Evolutionary conservation across 2,797 vertebrate species (phyloP).

Genomic region (Otolemur crassicaudatus): DNA sequence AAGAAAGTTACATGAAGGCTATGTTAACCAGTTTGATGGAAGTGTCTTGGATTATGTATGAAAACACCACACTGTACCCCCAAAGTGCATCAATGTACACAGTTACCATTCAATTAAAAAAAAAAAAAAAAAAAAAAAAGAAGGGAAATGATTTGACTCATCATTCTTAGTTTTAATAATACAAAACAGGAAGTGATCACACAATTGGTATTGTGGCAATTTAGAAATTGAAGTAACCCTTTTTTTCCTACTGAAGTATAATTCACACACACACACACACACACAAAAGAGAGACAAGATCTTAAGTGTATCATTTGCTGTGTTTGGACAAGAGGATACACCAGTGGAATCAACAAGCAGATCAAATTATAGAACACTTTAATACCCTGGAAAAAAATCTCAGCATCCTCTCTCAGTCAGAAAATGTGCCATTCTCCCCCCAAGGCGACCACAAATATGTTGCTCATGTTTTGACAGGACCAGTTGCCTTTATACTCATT

Average conservation of each 20-base stretch:
- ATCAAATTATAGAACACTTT: background rate
- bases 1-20: too few relatives aligned
- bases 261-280: background rate
- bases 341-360: background rate
- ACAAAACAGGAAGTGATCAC: slow-evolving; percentile 45
- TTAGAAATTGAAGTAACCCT: background rate
- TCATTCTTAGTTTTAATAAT: background rate
- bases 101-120: too few relatives aligned
- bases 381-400: background rate
- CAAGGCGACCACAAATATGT: background rate
- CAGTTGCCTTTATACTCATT: slow-evolving; percentile 5
- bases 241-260: background rate
- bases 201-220: background rate
- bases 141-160: slow-evolving; percentile 21
- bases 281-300: background rate
- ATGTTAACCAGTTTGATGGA: too few relatives aligned
- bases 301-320: background rate
- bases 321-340: background rate
- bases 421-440: background rate
- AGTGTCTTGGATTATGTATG: too few relatives aligned
- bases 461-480: background rate
- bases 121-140: too few relatives aligned
- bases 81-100: too few relatives aligned
- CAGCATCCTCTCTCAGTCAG: background rate
- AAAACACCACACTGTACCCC: too few relatives aligned